Evolutionary conservation across 2,113 vertebrate genomes (phyloP).

Genomic region (Callipepla californica): DNA sequence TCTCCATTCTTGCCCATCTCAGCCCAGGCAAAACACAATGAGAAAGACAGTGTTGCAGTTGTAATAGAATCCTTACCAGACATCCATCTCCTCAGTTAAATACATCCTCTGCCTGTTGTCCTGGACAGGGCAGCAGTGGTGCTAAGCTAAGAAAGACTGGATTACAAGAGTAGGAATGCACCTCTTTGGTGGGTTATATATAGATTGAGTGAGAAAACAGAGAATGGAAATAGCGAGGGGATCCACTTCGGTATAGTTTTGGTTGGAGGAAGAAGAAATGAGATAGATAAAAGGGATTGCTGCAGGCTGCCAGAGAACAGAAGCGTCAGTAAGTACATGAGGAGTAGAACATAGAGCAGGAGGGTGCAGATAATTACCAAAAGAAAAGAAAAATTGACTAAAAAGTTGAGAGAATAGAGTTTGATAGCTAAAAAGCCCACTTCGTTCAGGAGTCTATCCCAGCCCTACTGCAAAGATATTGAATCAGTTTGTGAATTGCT

Average conservation of each 20-base stretch:
- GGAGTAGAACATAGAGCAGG: neutral
- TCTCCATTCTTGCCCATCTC: neutral
- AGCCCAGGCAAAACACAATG: neutral
- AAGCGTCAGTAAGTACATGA: neutral
- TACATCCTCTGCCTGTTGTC: neutral
- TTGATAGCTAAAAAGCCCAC: neutral
- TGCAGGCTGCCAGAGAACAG: neutral
- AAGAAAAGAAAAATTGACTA: neutral
- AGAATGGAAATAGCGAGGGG: neutral
- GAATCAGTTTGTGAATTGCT: neutral
- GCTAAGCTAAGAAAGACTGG: neutral
- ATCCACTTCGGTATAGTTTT: neutral
- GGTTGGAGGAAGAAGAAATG: neutral
- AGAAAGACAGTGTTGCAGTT: neutral
- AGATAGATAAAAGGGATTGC: neutral
- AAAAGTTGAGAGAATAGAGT: neutral
- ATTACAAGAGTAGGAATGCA: accelerated
- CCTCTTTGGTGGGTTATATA: neutral
- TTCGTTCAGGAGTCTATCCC: neutral
- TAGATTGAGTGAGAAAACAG: neutral
- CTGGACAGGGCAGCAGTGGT: neutral
- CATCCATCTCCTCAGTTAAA: neutral
- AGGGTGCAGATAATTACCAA: neutral
- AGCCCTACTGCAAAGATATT: neutral
- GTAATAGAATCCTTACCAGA: neutral